phyloP scores from a whole-genome alignment of 2,797 vertebrate genomes.

The Coluber constrictor region DNA sequence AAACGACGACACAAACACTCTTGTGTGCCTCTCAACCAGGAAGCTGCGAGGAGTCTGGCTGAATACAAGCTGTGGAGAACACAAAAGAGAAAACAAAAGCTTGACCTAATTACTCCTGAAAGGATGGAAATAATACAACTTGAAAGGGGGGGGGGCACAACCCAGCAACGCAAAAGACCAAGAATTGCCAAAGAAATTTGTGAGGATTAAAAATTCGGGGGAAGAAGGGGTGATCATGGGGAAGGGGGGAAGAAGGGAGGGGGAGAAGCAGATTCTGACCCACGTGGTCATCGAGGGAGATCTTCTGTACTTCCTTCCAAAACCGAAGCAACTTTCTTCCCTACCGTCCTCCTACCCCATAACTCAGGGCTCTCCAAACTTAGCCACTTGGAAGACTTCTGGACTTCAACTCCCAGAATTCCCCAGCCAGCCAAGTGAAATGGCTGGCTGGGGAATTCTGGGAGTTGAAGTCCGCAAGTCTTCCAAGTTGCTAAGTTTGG shows the following conservation, averaged over 20 bases:
- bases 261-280: conserved; percentile 45
- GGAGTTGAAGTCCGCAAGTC: not conserved
- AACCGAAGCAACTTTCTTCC: conserved; percentile 60
- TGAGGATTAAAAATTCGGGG: conserved; percentile 53
- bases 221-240: not conserved
- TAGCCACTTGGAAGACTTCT: not conserved
- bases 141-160: conserved; percentile 8
- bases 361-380: conserved; percentile 46
- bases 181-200: conserved; percentile 30
- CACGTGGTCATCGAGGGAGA: conserved; percentile 54
- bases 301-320: conserved; percentile 48
- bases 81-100: not conserved
- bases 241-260: not conserved
- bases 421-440: too few species aligned
- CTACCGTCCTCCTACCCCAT: conserved; percentile 38
- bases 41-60: conserved; percentile 21
- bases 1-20: conserved; percentile 6
- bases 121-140: conserved; percentile 59
- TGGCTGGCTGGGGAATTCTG: not conserved
- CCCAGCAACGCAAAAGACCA: conserved; percentile 41
- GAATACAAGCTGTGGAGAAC: conserved; percentile 14
- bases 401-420: too few species aligned
- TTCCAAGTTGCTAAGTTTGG: not conserved
- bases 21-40: conserved; percentile 31
- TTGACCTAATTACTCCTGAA: conserved; percentile 47